Conservation (phyloP, 2,888 invertebrate genomes). For the Eupeodes luniger region DNA sequence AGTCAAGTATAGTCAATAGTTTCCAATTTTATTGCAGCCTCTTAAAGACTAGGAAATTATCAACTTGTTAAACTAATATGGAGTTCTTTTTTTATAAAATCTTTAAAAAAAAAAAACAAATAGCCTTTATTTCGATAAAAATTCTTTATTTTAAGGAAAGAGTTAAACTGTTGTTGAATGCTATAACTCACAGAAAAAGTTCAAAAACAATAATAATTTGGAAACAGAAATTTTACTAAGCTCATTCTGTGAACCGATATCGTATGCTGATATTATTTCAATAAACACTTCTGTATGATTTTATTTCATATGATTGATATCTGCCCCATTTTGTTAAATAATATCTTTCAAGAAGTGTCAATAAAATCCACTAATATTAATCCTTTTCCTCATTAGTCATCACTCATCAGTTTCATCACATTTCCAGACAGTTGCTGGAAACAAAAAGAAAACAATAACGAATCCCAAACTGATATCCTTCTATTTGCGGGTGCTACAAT, state of each 20-base stretch:
- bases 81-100: too few relatives aligned
- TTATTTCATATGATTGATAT: not conserved
- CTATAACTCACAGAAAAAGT: too few relatives aligned
- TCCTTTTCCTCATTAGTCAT: slow-evolving; percentile 46
- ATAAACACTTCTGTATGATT: not conserved
- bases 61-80: too few relatives aligned
- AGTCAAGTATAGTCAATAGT: too few relatives aligned
- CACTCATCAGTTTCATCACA: slow-evolving; percentile 18
- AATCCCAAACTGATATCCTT: not conserved
- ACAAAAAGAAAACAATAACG: slow-evolving; percentile 18
- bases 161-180: too few relatives aligned
- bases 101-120: too few relatives aligned
- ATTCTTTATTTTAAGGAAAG: too few relatives aligned
- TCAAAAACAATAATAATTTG: too few relatives aligned
- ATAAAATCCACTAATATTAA: slow-evolving; percentile 20
- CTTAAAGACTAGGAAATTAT: too few relatives aligned
- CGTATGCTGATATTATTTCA: not conserved
- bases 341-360: slow-evolving; percentile 18
- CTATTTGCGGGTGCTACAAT: not conserved
- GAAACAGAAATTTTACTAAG: too few relatives aligned
- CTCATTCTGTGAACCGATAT: not conserved
- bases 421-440: not conserved
- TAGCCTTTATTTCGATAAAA: too few relatives aligned
- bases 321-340: not conserved
- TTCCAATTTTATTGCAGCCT: too few relatives aligned